Percentiles rank a stretch among this genome's conserved stretches.
Evolutionary conservation across 2,888 invertebrate species (phyloP).

Genomic region (Ectemnius cavifrons): DNA sequence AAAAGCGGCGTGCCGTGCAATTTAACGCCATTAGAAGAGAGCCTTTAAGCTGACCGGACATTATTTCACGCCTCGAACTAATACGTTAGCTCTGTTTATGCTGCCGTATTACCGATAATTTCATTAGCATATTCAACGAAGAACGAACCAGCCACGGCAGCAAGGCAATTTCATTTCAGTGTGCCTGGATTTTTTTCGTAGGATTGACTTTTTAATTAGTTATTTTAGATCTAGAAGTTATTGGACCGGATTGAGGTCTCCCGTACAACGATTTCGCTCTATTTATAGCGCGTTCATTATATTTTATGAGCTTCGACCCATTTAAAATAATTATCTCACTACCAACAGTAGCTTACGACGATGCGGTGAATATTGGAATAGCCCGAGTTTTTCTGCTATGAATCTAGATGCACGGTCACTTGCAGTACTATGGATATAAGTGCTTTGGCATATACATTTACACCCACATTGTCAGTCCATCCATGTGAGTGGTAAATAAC

Average conservation of each 20-base stretch:
- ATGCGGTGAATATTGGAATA: no score
- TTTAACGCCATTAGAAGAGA: slow-evolving; percentile 25
- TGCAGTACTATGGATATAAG: no score
- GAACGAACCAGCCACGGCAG: not conserved
- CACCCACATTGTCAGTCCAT: no score
- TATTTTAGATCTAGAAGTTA: not conserved
- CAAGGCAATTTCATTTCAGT: not conserved
- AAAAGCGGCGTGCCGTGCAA: slow-evolving; percentile 36
- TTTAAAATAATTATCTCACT: no score
- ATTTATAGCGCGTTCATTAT: no score
- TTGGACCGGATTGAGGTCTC: not conserved
- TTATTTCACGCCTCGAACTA: not conserved
- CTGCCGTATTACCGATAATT: slow-evolving; percentile 5
- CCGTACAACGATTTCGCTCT: no score
- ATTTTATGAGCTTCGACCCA: no score
- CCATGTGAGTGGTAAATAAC: no score
- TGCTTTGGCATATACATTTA: no score
- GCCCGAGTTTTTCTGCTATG: no score
- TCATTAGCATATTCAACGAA: slow-evolving; percentile 2
- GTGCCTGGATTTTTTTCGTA: not conserved
- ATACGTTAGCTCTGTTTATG: slow-evolving; percentile 17
- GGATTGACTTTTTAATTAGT: not conserved
- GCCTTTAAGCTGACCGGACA: slow-evolving; percentile 15
- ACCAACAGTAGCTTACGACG: no score
- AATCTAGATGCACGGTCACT: no score